Percentiles rank a stretch among this genome's conserved stretches.
These are phyloP conservation scores for Calidris pugnax DNA, from an alignment of 2,113 vertebrate species.

Conservation along the genomic window DNA sequence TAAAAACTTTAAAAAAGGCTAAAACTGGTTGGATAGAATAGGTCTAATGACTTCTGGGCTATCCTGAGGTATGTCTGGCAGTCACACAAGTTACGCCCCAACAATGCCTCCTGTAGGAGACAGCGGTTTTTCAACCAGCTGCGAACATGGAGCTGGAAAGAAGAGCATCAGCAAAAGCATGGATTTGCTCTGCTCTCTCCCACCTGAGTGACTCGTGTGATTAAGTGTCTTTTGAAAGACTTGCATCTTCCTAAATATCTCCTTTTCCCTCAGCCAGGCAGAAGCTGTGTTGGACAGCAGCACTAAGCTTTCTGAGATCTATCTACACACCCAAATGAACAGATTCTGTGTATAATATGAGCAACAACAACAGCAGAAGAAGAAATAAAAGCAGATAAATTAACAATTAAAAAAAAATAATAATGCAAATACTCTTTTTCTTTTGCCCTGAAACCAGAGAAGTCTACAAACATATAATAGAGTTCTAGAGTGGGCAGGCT, in stretches of 20 bases:
- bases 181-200: constrained; percentile 23
- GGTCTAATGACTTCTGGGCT: constrained; percentile 59
- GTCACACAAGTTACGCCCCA: background rate
- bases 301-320: background rate
- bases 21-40: constrained; percentile 65
- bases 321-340: background rate
- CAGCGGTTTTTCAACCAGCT: background rate
- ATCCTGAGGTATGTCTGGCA: constrained; percentile 12
- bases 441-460: constrained; percentile 13
- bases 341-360: background rate
- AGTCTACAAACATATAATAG: background rate
- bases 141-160: background rate
- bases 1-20: constrained; percentile 30
- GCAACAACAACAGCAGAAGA: background rate
- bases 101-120: background rate
- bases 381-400: constrained; percentile 6
- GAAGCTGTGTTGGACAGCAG: background rate
- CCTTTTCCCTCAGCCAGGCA: constrained; percentile 14
- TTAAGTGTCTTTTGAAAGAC: constrained; percentile 64
- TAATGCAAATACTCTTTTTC: background rate
- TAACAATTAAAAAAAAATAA: background rate
- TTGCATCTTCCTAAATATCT: constrained; percentile 19
- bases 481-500: background rate
- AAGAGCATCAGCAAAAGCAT: background rate
- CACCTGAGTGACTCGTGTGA: constrained; percentile 20